Base-by-base conservation (phyloP, 1,140 invertebrate species). In the Chrysopa pallens region DNA sequence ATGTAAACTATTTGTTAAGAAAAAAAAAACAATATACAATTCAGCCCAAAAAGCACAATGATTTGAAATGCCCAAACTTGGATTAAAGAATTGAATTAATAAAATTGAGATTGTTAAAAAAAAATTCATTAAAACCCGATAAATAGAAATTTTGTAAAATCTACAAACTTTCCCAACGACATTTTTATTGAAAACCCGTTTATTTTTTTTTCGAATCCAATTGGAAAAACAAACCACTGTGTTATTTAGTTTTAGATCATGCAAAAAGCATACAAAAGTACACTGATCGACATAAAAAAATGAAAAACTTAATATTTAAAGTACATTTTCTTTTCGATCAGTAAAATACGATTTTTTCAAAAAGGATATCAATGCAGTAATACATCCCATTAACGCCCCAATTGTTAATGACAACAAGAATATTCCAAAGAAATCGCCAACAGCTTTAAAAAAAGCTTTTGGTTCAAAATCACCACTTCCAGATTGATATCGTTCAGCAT, bases 361-460 rank as follows among this genome's bases (percentile, higher is more conserved):
- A 75, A 80, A 80, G 76, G 75, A 80, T 81, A 85, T 82, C 55
- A 96, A 69, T 56, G 92, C 89, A 29, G 90, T 96, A 33, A 87
- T 64, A 61, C 88, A 90, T 6, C 91, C 93, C 75, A 96, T 89
- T 0, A 78, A 63, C 39, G 86, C 85, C 37, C 93, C 92, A 50
- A 96, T 90, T 9, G 88, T 63, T 42, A 95, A 75, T 0, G 92
- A 92, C 13, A 92, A 69, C 48, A 84, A 77, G 61, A 98, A 96
- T 50, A 95, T 94, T 38, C 79, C 80, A 35, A 88, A 73, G 60
- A 98, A 97, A 52, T 91, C 88, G 35, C 85, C 84, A 33, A 96
- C 66, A 1, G 92, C 84, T 49, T 76, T 73, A 51, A 93, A 78
- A 59, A 96, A 89, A 3, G 87, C 87, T n/a, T 78, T 69, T 0